Evolutionary conservation across 2,797 vertebrate genomes (phyloP), one percentile per base, ranked within the genome.

Genomic region (Clarias fuscus): DNA sequence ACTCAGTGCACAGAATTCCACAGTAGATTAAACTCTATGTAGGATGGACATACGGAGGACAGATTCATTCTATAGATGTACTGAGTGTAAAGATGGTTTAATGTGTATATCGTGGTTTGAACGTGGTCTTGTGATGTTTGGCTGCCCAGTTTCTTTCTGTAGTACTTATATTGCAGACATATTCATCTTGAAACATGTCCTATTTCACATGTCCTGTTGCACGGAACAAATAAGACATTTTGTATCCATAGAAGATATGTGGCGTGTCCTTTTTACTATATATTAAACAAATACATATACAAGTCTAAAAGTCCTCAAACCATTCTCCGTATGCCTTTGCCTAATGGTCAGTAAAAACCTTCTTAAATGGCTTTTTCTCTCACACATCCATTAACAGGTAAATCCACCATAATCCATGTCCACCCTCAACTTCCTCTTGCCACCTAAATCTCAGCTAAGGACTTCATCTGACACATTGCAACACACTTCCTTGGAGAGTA

Each of bases 1-100:
- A 91, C 90, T 93, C 89, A 0, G 87, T 88, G 68, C 67, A 88
- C 56, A 76, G 89, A 90, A 91, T 90, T 92, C 91, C 92, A 85
- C 85, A 68, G 78, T 88, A 91, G 91, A 91, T 91, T 90, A 82
- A 84, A 81, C 71, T 87, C 86, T 87, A 24, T 37, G 79, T 53
- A 20, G 7, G 59, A 70, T 76, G 84, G 75, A 61, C 40, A 70
- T 56, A n/a, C 20, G 61, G 40, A 61, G 61, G 37, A 70, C 77
- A 83, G 67, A 72, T 53, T 73, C 58, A 56, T 82, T 82, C 40
- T 43, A 64, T 62, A 79, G 2, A n/a, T 37, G 7, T 48, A 5
- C 48, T 81, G 1, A 65, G 17, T 65, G 17, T 18, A 5, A 65
- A 17, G 7, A n/a, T 33, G 18, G 22, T 61, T 59, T 77, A 40